Conservation (phyloP, 2,113 vertebrate genomes). For the Stictonetta naevosa region DNA sequence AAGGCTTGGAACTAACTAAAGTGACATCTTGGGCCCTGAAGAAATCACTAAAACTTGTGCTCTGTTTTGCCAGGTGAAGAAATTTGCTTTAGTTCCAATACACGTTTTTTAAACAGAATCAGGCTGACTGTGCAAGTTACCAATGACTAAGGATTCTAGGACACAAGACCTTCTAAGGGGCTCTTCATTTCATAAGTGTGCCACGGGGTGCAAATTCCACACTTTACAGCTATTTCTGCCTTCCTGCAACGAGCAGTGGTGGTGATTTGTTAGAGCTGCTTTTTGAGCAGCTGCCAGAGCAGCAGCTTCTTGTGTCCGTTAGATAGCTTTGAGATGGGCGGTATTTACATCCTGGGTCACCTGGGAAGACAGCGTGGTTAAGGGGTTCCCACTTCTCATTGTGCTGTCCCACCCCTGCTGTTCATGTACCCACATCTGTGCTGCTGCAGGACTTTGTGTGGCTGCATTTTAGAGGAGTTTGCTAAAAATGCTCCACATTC, state of each 20-base stretch:
- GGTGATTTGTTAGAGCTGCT: background rate
- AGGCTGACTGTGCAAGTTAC: background rate
- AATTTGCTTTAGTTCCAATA: background rate
- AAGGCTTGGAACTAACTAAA: background rate
- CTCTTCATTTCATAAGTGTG: accelerated
- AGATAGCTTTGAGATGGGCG: background rate
- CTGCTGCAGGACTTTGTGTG: background rate
- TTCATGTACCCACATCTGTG: background rate
- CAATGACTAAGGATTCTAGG: background rate
- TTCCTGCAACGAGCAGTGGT: background rate
- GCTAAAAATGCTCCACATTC: background rate
- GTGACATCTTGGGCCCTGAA: background rate
- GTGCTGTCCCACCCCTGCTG: background rate
- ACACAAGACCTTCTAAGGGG: background rate
- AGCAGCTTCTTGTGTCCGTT: background rate
- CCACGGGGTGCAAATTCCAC: background rate
- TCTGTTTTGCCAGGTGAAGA: background rate
- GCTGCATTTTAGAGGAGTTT: background rate
- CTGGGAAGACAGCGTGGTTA: background rate
- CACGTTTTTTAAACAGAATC: background rate
- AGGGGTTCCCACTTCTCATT: background rate
- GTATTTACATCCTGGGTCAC: background rate
- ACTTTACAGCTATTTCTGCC: background rate
- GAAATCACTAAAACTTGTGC: background rate
- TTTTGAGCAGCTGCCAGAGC: background rate